A percentile compares a stretch with the other conserved stretches of the same genome.
Conservation (phyloP, 2,797 vertebrate genomes). For the Trematomus bernacchii region DNA sequence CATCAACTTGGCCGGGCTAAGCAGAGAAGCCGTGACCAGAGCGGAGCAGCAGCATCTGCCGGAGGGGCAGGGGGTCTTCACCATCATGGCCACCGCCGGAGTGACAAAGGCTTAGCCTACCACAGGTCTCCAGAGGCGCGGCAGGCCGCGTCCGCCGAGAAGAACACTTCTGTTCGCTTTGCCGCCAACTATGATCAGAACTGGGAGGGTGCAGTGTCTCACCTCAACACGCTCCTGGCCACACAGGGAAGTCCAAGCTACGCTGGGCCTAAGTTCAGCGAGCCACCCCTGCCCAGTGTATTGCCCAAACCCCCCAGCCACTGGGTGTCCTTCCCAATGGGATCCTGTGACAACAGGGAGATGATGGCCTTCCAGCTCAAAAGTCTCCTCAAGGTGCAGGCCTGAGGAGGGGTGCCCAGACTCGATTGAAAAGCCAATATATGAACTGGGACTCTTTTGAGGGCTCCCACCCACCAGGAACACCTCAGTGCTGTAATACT, state of each 20-base stretch:
- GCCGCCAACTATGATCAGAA: conserved; percentile 87
- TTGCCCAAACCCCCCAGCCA: conserved; percentile 97
- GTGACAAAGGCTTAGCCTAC: conserved; percentile 85
- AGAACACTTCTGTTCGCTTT: conserved; percentile 83
- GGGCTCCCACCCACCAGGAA: conserved; percentile 73
- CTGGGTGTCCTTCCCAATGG: conserved; percentile 94
- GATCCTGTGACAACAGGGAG: conserved; percentile 92
- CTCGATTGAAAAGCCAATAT: conserved; percentile 63
- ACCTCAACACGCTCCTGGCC: conserved; percentile 88
- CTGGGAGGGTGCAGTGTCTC: conserved; percentile 90
- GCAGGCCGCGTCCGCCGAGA: conserved; percentile 93
- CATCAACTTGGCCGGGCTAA: conserved; percentile 89
- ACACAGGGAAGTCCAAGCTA: conserved; percentile 92
- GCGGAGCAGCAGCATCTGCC: conserved; percentile 79
- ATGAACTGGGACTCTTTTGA: conserved; percentile 62
- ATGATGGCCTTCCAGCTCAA: conserved; percentile 98
- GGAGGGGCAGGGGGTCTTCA: conserved; percentile 71
- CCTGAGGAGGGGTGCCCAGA: conserved; percentile 79
- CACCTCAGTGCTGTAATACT: conserved; percentile 75
- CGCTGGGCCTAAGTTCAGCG: conserved; percentile 97
- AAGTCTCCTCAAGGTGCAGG: conserved; percentile 97
- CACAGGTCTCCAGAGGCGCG: conserved; percentile 88
- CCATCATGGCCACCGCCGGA: conserved; percentile 86
- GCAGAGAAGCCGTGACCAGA: conserved; percentile 92
- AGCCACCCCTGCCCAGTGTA: conserved; percentile 96